Base-by-base conservation (phyloP, 2,113 vertebrate species). In the Donacobius atricapilla region DNA sequence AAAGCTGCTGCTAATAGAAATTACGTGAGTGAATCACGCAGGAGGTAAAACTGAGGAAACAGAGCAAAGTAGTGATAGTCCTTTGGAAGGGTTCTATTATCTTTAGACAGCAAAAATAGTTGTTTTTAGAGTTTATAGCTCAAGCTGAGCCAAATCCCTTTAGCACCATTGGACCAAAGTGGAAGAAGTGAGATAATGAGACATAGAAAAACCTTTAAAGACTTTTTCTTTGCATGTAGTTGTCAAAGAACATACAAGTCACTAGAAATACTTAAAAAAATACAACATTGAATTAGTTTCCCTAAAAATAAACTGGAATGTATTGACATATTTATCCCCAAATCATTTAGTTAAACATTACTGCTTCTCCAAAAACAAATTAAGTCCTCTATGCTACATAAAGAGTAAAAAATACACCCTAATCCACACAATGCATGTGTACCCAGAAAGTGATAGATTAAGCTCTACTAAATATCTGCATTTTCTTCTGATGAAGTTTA, bases 61-160 rank as follows among this genome's bases (percentile, higher is more conserved):
- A 44, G 70, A 80, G 87, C 28, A 61, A 85, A 91, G 48, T 51
- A 68, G 30, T 47, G 64, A 79, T 68, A 84, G 82, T 76, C 40
- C 28, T 95, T 76, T 82, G 61, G 70, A 93, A 93, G 18, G 45
- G 10, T 65, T 96, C 93, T 64, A 71, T 91, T 96, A 28, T 76
- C 27, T 93, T 87, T 76, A 91, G 78, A 18, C 53, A 71, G 53
- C 51, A 93, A 94, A 91, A 92, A 10, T 44, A 31, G n/a, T 75
- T 91, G 54, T 37, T 88, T 64, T 68, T 87, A 57, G 17, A 79
- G 66, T 93, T 91, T 90, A 82, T 80, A 63, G 70, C 73, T 85
- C 11, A 37, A 93, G 60, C 40, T 61, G 50, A 87, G 84, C 27
- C 68, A 87, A 96, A 88, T 95, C 65, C 53, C 84, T 61, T 94